phyloP scores from a whole-genome alignment of 2,888 invertebrate species.

The Mythimna pallens region DNA sequence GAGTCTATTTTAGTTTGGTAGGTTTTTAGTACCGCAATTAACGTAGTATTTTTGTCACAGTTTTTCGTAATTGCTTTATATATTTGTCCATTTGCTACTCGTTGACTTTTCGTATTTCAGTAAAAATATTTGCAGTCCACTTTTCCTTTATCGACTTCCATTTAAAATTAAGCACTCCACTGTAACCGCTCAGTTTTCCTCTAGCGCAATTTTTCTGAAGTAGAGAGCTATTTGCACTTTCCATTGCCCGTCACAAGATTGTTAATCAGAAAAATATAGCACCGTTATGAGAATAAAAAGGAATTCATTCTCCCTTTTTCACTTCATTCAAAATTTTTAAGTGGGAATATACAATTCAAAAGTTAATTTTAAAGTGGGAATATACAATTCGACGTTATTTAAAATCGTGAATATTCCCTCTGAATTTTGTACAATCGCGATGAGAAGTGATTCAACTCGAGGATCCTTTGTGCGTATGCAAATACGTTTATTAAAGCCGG shows the following conservation, averaged over 20 bases:
- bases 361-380: conserved; percentile 32
- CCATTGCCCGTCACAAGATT: conserved; percentile 17
- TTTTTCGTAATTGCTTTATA: conserved; percentile 46
- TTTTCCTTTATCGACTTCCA: conserved; percentile 34
- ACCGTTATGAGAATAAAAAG: too few species aligned
- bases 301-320: background rate
- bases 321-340: conserved; percentile 26
- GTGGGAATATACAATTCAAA: conserved; percentile 33
- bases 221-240: conserved; percentile 29
- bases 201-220: conserved; percentile 25
- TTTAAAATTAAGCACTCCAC: conserved; percentile 36
- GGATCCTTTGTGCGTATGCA: conserved; percentile 64
- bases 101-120: conserved; percentile 41
- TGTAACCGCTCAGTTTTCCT: conserved; percentile 26
- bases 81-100: conserved; percentile 32
- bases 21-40: conserved; percentile 30
- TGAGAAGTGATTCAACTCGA: conserved; percentile 55
- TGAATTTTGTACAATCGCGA: conserved; percentile 58
- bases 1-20: conserved; percentile 32
- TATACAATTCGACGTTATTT: conserved; percentile 40
- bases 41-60: conserved; percentile 41
- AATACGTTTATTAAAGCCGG: conserved; percentile 62
- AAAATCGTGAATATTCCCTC: conserved; percentile 62
- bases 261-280: conserved; percentile 29
- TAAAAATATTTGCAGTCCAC: conserved; percentile 39